A percentile compares a stretch with the other conserved stretches of the same genome.
These are phyloP conservation scores for Eupithecia inturbata DNA, from an alignment of 2,888 invertebrate species.

Conservation along the genomic window DNA sequence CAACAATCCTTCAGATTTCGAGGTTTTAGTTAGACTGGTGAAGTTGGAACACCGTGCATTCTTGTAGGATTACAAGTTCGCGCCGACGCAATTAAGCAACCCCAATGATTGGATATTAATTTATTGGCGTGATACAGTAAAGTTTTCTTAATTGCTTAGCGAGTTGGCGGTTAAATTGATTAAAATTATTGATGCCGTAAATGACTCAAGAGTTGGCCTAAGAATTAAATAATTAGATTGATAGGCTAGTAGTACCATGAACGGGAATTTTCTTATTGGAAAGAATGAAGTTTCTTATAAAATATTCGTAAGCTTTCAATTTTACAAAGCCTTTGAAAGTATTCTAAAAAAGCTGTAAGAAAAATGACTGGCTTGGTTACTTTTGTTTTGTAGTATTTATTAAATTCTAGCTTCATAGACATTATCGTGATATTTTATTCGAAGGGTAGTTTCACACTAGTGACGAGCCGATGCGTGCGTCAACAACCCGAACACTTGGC, in stretches of 20 bases:
- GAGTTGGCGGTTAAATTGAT: slow-evolving; percentile 23
- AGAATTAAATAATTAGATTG: neutral
- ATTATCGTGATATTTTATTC: slow-evolving; percentile 23
- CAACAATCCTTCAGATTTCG: slow-evolving; percentile 30
- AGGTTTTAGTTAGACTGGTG: slow-evolving; percentile 41
- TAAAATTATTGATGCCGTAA: slow-evolving; percentile 1
- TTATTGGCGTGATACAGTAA: slow-evolving; percentile 60
- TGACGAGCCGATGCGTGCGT: slow-evolving; percentile 42
- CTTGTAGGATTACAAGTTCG: slow-evolving; percentile 66
- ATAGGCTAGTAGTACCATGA: neutral
- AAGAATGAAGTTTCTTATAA: neutral
- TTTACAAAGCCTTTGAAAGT: neutral
- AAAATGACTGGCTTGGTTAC: neutral
- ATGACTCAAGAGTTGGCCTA: neutral
- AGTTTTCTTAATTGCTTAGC: slow-evolving; percentile 37
- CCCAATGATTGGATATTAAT: slow-evolving; percentile 70
- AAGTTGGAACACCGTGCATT: slow-evolving; percentile 53
- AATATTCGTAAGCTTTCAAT: neutral
- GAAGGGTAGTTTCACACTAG: slow-evolving; percentile 39
- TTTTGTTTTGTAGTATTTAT: neutral
- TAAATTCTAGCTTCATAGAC: neutral
- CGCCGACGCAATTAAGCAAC: slow-evolving; percentile 64
- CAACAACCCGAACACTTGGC: slow-evolving; percentile 46
- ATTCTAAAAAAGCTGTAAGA: neutral
- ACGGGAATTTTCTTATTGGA: neutral